These are phyloP conservation scores for Acomys russatus DNA, from an alignment of 2,797 vertebrate species.

Conservation along the genomic window DNA sequence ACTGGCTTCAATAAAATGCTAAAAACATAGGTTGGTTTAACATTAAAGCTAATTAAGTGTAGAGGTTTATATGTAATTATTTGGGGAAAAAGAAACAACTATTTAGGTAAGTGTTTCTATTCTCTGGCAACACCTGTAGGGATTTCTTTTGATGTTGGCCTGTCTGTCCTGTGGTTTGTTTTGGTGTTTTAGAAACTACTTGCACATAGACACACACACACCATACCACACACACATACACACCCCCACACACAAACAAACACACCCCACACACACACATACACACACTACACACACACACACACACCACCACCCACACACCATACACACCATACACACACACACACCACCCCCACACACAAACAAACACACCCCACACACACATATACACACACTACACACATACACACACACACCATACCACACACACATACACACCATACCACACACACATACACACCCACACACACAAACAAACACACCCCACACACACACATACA, in stretches of 20 bases:
- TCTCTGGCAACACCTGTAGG: not conserved
- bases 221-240: not conserved
- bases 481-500: too few species aligned
- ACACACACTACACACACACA: not conserved
- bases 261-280: too few species aligned
- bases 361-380: too few species aligned
- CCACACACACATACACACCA: too few species aligned
- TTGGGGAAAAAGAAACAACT: not conserved
- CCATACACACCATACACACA: too few species aligned
- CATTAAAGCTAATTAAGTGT: not conserved
- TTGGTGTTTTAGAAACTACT: not conserved
- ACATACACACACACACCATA: too few species aligned
- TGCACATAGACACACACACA: not conserved
- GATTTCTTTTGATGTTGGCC: not conserved
- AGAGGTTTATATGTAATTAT: conserved; percentile 13
- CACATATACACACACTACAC: too few species aligned
- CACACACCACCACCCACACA: too few species aligned
- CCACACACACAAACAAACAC: too few species aligned
- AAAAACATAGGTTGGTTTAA: conserved; percentile 15
- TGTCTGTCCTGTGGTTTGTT: not conserved
- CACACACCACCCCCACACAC: too few species aligned
- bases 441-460: too few species aligned
- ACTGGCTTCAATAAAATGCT: conserved; percentile 28
- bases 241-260: not conserved
- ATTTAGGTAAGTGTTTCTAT: conserved; percentile 18